A percentile compares a stretch with the other conserved stretches of the same genome.
phyloP scores from a whole-genome alignment of 2,888 invertebrate species.

The Ichneumon xanthorius region DNA sequence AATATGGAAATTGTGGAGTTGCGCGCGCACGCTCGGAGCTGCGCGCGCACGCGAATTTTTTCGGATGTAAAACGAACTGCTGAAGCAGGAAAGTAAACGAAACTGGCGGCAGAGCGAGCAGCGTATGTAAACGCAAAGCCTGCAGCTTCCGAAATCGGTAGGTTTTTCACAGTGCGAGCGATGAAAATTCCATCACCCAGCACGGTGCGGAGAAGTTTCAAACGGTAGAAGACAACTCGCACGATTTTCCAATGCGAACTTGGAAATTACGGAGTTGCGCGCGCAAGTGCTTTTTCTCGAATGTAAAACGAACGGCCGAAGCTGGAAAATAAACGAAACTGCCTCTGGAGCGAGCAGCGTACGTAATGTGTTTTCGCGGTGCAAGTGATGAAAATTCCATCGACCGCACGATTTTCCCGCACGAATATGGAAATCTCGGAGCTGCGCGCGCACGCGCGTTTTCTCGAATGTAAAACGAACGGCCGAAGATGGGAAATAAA shows the following conservation, averaged over 20 bases:
- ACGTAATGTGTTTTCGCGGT: conserved; percentile 47
- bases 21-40: conserved; percentile 10
- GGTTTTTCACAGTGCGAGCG: conserved; percentile 47
- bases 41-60: neutral
- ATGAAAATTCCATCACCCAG: conserved; percentile 41
- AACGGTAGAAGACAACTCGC: neutral
- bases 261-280: too few species aligned
- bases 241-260: too few species aligned
- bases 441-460: too few species aligned
- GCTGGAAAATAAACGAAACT: neutral
- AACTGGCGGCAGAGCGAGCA: neutral
- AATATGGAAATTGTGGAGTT: too few species aligned
- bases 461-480: neutral
- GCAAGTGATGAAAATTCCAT: conserved; percentile 53
- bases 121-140: too few species aligned
- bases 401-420: neutral
- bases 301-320: neutral
- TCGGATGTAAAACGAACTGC: neutral
- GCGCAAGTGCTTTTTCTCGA: too few species aligned
- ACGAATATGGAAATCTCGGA: too few species aligned
- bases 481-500: neutral
- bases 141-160: too few species aligned
- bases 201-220: neutral
- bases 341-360: neutral
- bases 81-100: neutral